phyloP scores from a whole-genome alignment of 2,888 invertebrate genomes.

The Heliconius erato region DNA sequence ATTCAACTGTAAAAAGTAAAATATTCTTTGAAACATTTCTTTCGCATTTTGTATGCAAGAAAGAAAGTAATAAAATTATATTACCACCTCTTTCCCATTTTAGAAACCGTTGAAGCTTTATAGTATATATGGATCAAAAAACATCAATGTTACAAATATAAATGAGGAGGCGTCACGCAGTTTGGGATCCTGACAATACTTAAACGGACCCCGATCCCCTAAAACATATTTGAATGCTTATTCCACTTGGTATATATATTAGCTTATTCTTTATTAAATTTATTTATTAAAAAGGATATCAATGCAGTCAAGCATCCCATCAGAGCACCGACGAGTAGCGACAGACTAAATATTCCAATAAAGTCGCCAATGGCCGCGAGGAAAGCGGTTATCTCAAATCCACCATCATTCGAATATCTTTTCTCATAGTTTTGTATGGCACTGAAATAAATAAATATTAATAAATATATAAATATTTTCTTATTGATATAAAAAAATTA shows the following conservation, averaged over 20 bases:
- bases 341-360: slow-evolving; percentile 95
- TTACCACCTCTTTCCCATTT: too few relatives aligned
- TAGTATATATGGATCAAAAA: too few relatives aligned
- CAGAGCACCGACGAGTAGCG: slow-evolving; percentile 95
- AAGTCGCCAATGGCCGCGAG: slow-evolving; percentile 96
- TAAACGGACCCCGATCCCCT: background rate
- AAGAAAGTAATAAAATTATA: too few relatives aligned
- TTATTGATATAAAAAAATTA: background rate
- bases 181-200: background rate
- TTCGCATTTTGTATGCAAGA: too few relatives aligned
- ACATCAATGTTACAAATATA: background rate
- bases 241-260: background rate
- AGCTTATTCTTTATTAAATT: background rate
- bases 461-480: background rate
- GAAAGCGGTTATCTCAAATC: slow-evolving; percentile 95
- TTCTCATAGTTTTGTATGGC: slow-evolving; percentile 95
- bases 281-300: slow-evolving; percentile 90
- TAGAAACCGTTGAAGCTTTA: too few relatives aligned
- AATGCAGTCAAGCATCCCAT: slow-evolving; percentile 98
- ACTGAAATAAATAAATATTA: slow-evolving; percentile 75
- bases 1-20: too few relatives aligned
- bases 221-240: background rate
- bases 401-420: slow-evolving; percentile 92
- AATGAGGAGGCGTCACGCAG: background rate
- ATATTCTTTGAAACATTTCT: too few relatives aligned